Percentiles rank a stretch among this genome's conserved stretches.
Conservation (phyloP, 2,888 invertebrate species). For the Sympetrum striolatum region DNA sequence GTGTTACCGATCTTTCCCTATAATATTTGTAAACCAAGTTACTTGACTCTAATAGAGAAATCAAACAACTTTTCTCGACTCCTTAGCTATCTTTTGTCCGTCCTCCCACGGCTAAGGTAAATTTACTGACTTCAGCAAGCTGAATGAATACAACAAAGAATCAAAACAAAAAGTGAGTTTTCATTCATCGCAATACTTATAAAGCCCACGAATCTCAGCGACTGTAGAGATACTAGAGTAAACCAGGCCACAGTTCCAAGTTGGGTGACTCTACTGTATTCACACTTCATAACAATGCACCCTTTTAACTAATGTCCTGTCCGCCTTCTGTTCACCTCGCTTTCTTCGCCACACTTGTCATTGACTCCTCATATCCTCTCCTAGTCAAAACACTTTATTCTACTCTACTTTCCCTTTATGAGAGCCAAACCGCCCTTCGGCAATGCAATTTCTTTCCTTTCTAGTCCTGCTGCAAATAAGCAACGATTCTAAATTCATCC, state of each 20-base stretch:
- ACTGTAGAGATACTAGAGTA: not conserved
- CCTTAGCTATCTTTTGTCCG: too few species aligned
- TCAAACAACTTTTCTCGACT: too few species aligned
- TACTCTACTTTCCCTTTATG: not conserved
- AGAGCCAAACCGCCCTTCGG: not conserved
- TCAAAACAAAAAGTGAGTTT: not conserved
- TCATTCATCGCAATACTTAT: not conserved
- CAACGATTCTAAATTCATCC: not conserved
- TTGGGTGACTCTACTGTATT: not conserved
- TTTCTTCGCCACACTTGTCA: not conserved
- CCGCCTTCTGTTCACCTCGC: not conserved
- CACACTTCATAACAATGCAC: not conserved
- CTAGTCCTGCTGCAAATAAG: not conserved
- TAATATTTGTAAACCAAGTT: too few species aligned
- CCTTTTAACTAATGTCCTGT: not conserved
- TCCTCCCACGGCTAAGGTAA: too few species aligned
- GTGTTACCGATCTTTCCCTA: too few species aligned
- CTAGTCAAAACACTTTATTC: not conserved
- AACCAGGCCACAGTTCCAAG: not conserved
- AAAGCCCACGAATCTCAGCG: not conserved
- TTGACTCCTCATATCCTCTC: not conserved
- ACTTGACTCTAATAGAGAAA: too few species aligned
- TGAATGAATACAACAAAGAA: not conserved
- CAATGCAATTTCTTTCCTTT: not conserved
- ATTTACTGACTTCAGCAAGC: too few species aligned